phyloP scores from a whole-genome alignment of 2,888 invertebrate species.

The Neria commutata region DNA sequence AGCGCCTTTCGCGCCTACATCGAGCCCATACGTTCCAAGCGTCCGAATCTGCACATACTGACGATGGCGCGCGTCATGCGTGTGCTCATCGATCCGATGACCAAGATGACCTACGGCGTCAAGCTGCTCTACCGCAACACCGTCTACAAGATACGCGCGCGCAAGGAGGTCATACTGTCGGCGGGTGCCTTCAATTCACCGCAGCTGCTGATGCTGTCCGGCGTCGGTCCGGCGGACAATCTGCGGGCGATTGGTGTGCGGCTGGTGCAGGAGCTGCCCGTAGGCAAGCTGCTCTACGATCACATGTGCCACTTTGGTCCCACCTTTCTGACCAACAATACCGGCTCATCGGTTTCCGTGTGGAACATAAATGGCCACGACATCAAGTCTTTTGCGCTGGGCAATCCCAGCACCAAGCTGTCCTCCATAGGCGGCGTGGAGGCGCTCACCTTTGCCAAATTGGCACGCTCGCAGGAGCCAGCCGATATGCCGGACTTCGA shows the following conservation, averaged over 20 bases:
- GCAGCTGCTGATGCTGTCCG: constrained; percentile 88
- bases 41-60: constrained; percentile 72
- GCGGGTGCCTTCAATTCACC: constrained; percentile 90
- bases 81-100: constrained; percentile 69
- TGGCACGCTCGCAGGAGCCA: constrained; percentile 65
- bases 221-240: constrained; percentile 67
- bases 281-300: constrained; percentile 72
- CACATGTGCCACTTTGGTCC: constrained; percentile 61
- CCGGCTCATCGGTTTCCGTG: constrained; percentile 42
- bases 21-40: constrained; percentile 63
- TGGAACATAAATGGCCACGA: constrained; percentile 29
- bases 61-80: constrained; percentile 70
- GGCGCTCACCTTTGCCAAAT: constrained; percentile 71
- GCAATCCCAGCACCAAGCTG: constrained; percentile 62
- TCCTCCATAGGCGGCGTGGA: constrained; percentile 69
- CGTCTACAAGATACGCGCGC: constrained; percentile 65
- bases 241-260: constrained; percentile 66
- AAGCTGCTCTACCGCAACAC: constrained; percentile 67
- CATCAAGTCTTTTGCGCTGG: constrained; percentile 39
- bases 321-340: constrained; percentile 56
- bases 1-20: constrained; percentile 72
- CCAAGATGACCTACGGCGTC: constrained; percentile 72
- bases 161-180: constrained; percentile 82
- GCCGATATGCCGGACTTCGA: constrained; percentile 72
- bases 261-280: constrained; percentile 69